phyloP scores from a whole-genome alignment of 2,888 invertebrate genomes.

The Arctia plantaginis region DNA sequence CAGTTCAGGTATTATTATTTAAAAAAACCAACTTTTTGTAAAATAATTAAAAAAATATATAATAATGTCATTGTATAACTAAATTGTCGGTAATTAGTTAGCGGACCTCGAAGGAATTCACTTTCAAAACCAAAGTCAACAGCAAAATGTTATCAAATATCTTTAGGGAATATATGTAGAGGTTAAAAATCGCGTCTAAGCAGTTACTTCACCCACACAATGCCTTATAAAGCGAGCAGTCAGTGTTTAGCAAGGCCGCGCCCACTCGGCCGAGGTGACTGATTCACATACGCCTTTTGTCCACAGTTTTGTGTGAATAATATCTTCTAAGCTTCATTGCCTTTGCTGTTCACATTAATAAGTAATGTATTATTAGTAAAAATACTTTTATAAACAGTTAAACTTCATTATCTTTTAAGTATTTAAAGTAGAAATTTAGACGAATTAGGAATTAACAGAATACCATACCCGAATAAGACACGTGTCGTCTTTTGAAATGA shows the following conservation, averaged over 20 bases:
- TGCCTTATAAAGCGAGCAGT: slow-evolving; percentile 69
- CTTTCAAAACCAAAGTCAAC: slow-evolving; percentile 5
- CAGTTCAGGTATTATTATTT: neutral
- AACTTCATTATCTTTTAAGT: neutral
- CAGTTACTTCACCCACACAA: slow-evolving; percentile 66
- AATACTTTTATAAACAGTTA: neutral
- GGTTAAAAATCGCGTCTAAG: slow-evolving; percentile 43
- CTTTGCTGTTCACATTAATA: neutral
- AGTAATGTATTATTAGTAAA: neutral
- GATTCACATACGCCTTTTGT: slow-evolving; percentile 57
- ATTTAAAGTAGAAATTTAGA: neutral
- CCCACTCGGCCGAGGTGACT: slow-evolving; percentile 73
- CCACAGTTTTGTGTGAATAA: slow-evolving; percentile 29
- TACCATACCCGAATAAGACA: neutral
- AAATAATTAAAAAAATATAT: neutral
- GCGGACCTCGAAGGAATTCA: slow-evolving; percentile 2
- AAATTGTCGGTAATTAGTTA: neutral
- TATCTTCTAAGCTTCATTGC: slow-evolving; percentile 18
- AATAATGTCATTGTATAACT: neutral
- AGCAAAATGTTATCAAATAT: slow-evolving; percentile 28
- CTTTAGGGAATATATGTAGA: slow-evolving; percentile 32
- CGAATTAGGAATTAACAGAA: neutral
- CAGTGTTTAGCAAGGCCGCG: slow-evolving; percentile 71
- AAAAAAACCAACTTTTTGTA: neutral
- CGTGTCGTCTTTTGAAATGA: neutral